phyloP scores from a whole-genome alignment of 2,888 invertebrate genomes.

The Diarsia brunnea region DNA sequence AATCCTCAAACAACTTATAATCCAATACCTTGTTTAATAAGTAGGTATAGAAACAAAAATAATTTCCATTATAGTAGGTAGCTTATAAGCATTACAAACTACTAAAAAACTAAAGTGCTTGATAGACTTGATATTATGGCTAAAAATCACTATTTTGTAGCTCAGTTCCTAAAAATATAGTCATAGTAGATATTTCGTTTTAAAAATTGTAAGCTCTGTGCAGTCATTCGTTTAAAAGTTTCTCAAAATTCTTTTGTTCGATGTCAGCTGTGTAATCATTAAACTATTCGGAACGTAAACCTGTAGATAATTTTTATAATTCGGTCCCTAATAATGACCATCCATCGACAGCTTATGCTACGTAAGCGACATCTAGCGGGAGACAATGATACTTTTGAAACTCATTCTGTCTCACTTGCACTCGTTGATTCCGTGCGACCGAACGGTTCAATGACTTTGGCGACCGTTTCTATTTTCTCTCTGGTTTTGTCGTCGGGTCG shows the following conservation, averaged over 20 bases:
- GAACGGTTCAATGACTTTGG: slow-evolving; percentile 91
- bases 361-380: slow-evolving; percentile 79
- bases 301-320: slow-evolving; percentile 33
- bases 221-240: neutral
- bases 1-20: neutral
- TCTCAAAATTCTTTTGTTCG: neutral
- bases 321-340: slow-evolving; percentile 77
- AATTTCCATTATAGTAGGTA: neutral
- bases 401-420: slow-evolving; percentile 84
- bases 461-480: slow-evolving; percentile 91
- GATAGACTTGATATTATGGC: neutral
- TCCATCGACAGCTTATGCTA: slow-evolving; percentile 36
- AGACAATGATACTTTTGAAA: slow-evolving; percentile 48
- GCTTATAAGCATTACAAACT: neutral
- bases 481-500: slow-evolving; percentile 89
- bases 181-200: neutral
- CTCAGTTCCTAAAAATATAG: neutral
- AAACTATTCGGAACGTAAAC: neutral
- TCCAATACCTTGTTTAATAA: too few relatives aligned
- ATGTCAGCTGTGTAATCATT: slow-evolving; percentile 22
- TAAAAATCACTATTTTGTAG: neutral
- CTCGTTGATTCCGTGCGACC: slow-evolving; percentile 79
- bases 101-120: neutral
- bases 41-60: neutral
- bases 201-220: neutral